phyloP scores from a whole-genome alignment of 2,797 vertebrate genomes.

The Hapalemur alaotrensis region DNA sequence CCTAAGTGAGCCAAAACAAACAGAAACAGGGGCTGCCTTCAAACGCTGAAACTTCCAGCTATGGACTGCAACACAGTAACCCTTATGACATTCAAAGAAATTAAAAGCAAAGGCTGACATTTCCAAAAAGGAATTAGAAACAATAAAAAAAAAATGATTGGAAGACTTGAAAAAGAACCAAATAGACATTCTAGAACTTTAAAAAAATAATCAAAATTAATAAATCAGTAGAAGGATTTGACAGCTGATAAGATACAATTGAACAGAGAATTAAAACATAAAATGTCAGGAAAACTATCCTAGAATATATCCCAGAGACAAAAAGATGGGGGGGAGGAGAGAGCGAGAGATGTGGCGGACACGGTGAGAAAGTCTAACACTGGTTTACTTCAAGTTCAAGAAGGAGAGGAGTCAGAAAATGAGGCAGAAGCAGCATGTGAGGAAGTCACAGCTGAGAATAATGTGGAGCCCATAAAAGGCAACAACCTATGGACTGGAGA shows the following conservation, averaged over 20 bases:
- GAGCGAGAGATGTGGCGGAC: background rate
- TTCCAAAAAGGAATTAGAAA: background rate
- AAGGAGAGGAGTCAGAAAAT: background rate
- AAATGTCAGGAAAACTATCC: background rate
- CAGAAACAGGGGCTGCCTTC: background rate
- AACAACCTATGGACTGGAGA: background rate
- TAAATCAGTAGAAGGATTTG: conserved; percentile 10
- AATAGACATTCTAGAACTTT: background rate
- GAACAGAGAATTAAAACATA: background rate
- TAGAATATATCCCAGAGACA: background rate
- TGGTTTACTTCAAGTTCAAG: background rate
- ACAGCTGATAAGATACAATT: background rate
- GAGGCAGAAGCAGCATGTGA: background rate
- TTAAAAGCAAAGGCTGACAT: background rate
- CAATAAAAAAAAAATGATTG: background rate
- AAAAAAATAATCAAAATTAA: background rate
- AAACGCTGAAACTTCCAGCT: background rate
- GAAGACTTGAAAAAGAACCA: background rate
- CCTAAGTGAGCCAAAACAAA: background rate
- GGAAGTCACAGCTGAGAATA: background rate
- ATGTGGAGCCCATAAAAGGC: background rate
- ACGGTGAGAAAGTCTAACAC: background rate
- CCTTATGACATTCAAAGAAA: background rate
- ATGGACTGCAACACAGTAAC: rapidly evolving
- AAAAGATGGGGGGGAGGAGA: background rate